Conservation (phyloP, 2,888 invertebrate species). For the Lasiommata megera region DNA sequence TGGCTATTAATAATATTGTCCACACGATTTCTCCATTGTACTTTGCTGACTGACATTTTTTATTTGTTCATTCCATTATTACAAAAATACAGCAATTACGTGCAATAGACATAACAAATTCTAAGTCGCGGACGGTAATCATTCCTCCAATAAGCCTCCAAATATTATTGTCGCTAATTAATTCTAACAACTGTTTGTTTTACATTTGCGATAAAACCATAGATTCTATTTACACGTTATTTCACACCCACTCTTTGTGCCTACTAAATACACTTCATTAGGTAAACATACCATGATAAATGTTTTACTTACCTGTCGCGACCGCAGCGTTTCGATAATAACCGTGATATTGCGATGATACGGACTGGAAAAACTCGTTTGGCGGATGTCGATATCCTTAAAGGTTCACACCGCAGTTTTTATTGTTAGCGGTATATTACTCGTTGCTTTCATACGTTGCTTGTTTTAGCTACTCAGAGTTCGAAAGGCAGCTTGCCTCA, state of each 20-base stretch:
- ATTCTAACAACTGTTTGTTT: constrained; percentile 8
- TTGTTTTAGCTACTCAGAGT: neutral
- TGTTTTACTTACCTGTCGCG: constrained; percentile 78
- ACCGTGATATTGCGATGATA: constrained; percentile 81
- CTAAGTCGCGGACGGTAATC: too few relatives aligned
- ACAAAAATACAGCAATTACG: too few relatives aligned
- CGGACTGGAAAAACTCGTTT: constrained; percentile 81
- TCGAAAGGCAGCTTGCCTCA: neutral
- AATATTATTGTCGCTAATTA: constrained; percentile 12
- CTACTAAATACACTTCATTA: constrained; percentile 33
- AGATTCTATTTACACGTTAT: constrained; percentile 15
- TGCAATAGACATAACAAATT: too few relatives aligned
- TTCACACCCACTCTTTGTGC: constrained; percentile 23
- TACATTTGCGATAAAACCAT: constrained; percentile 7
- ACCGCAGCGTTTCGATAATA: constrained; percentile 77
- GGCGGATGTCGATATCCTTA: constrained; percentile 79
- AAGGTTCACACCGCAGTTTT: constrained; percentile 53
- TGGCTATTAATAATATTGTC: too few relatives aligned
- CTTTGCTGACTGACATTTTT: too few relatives aligned
- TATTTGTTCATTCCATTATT: too few relatives aligned
- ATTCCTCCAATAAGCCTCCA: neutral
- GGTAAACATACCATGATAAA: constrained; percentile 75
- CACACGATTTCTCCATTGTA: too few relatives aligned
- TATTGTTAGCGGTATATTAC: constrained; percentile 35
- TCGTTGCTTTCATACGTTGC: constrained; percentile 42